Base-by-base conservation (phyloP, 2,888 invertebrate species). In the Lycophotia porphyrea region DNA sequence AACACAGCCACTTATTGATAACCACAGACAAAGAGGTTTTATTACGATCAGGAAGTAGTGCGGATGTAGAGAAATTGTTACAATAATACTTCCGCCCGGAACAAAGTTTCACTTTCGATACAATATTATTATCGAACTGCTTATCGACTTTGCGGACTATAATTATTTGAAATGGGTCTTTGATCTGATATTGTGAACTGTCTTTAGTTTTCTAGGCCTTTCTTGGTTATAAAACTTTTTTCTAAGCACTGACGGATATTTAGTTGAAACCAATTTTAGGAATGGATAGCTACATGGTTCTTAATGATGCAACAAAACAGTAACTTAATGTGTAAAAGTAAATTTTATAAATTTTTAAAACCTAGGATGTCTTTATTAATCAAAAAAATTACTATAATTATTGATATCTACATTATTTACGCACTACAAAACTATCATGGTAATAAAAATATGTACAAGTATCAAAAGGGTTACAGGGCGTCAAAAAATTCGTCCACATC, bases 41-140 rank as follows among this genome's bases (percentile, higher is more conserved):
- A 18, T 64, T 31, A 8, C 55, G n/a, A 63, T 39, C 74, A 63
- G 39, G 80, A 77, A 74, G 7, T 64, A 27, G 18, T 7, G 63
- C 39, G 55, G 81, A 64, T 34, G 63, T 74, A 55, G 47, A 74
- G 63, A 74, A 74, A 77, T 81, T 81, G 55, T 64, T 64, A 64
- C 24, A 34, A 81, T 55, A 24, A 81, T 55, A 64, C 47, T 74
- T 74, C 63, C 63, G 27, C 2, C 18, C 9, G 52, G 18, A 64
- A 42, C 75, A 47, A 47, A 55, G 63, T 81, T 81, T 77, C 75
- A 64, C 81, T 81, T 64, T 77, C 55, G 11, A 21, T 42, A 55
- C 7, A 24, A 27, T 39, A 77, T 64, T 39, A 77, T 64, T 64
- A 81, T 64, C 27, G 34, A 81, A 81, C 39, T 18, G 24, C 2